Evolutionary conservation across 1,140 invertebrate genomes (phyloP).

Genomic region (Lysiphlebus fabarum): DNA sequence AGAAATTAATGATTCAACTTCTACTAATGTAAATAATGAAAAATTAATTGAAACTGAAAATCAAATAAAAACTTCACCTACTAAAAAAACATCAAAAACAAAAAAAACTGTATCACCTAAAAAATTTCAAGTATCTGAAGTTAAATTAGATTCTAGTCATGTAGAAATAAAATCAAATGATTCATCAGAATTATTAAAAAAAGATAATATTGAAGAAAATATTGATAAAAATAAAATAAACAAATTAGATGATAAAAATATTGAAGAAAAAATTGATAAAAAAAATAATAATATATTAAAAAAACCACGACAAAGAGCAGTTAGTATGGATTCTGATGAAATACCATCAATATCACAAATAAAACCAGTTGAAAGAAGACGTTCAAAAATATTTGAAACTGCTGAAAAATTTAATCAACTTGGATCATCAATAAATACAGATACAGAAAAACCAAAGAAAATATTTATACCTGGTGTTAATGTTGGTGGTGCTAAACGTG

Average conservation of each 20-base stretch:
- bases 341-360: conserved; percentile 34
- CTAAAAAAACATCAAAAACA: conserved; percentile 32
- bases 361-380: conserved; percentile 57
- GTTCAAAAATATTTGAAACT: conserved; percentile 68
- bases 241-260: conserved; percentile 42
- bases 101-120: conserved; percentile 36
- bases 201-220: conserved; percentile 16
- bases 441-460: conserved; percentile 71
- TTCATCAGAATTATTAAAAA: conserved; percentile 22
- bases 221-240: background rate
- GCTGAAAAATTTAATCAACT: conserved; percentile 70
- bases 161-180: background rate
- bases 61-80: conserved; percentile 25
- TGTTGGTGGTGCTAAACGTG: conserved; percentile 78
- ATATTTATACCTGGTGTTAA: conserved; percentile 76
- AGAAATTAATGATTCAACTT: conserved; percentile 30
- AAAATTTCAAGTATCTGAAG: too few relatives aligned
- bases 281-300: conserved; percentile 31
- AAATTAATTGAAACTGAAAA: conserved; percentile 21
- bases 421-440: conserved; percentile 34
- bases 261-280: conserved; percentile 42
- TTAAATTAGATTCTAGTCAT: conserved; percentile 34
- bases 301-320: conserved; percentile 40
- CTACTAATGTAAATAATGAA: conserved; percentile 18
- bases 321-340: conserved; percentile 39